Evolutionary conservation across 2,888 invertebrate species (phyloP).

Genomic region (Melinopterus prodromus): DNA sequence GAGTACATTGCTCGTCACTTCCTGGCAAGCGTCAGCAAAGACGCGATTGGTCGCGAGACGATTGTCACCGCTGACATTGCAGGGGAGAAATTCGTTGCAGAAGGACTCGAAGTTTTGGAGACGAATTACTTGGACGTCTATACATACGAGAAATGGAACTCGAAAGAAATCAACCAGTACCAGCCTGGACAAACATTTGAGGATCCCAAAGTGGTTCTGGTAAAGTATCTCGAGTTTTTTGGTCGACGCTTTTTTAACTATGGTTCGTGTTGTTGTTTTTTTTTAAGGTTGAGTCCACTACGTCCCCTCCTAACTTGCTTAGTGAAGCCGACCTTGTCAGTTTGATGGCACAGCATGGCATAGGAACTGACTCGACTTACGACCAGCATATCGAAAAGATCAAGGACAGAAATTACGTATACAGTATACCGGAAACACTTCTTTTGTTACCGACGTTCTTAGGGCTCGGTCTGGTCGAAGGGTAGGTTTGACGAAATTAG

Average conservation of each 20-base stretch:
- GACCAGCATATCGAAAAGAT: constrained; percentile 83
- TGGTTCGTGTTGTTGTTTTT: background rate
- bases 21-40: constrained; percentile 93
- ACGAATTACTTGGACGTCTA: constrained; percentile 96
- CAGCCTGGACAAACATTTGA: constrained; percentile 63
- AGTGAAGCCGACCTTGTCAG: constrained; percentile 98
- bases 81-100: constrained; percentile 85
- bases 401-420: no score
- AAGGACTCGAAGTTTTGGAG: constrained; percentile 88
- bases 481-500: constrained; percentile 16
- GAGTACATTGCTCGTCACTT: constrained; percentile 97
- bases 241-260: background rate
- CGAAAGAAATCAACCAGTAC: constrained; percentile 87
- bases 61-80: constrained; percentile 85
- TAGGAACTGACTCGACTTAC: constrained; percentile 99
- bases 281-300: constrained; percentile 78
- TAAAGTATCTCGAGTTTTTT: constrained; percentile 40
- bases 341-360: constrained; percentile 99
- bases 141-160: constrained; percentile 91
- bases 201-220: constrained; percentile 66
- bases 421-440: constrained; percentile 50
- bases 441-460: no score
- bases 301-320: constrained; percentile 87
- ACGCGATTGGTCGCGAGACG: constrained; percentile 95
- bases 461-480: no score